Evolutionary conservation across 2,797 vertebrate species (phyloP), one percentile per base, ranked within the genome.

Genomic region (Pantherophis alleghaniensis): DNA sequence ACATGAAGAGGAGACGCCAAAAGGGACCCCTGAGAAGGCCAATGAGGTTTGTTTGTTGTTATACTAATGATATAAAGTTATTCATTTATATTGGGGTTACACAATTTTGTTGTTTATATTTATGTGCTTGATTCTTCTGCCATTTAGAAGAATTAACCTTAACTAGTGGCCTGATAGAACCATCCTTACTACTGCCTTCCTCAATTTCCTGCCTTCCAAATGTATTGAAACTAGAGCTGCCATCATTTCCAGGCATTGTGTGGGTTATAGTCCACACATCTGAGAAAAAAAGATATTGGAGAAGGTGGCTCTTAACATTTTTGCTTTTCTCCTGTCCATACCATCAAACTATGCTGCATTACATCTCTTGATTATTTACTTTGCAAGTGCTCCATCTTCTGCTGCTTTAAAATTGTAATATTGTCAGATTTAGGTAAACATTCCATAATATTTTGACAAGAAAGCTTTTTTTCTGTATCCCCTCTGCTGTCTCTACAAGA

Each of bases 1-100:
- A 94, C 97, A 97, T 0, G 98, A 98, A 88, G 98, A 98, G 24
- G 98, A 97, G 94, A 97, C 98, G 22, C 97, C 98, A 59, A 98
- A 97, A 32, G 98, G 97, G 97, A 99, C 98, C 18, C 99, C 98
- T 2, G 99, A 99, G 97, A 99, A 98, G 97, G 92, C 96, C 94
- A 95, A 83, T 0, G 98, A 98, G 98, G 98, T 98, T 97, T 53
- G 98, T 97, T 94, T 10, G 57, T 74, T 83, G 2, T 93, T 69
- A 37, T 88, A 86, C 79, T 94, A 94, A 47, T 94, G 13, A 94
- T 93, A 59, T 0, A 3, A 93, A 92, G 66, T 20, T 16, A 69
- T 59, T 57, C 22, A 18, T 89, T 79, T 10, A 42, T 56, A 10
- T 91, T n/a, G 57, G 37, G 6, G 26, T 69, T 66, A 51, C 2